Percentiles rank a stretch among this genome's conserved stretches.
Conservation (phyloP, 2,888 invertebrate genomes). For the Exocentrus adspersus region DNA sequence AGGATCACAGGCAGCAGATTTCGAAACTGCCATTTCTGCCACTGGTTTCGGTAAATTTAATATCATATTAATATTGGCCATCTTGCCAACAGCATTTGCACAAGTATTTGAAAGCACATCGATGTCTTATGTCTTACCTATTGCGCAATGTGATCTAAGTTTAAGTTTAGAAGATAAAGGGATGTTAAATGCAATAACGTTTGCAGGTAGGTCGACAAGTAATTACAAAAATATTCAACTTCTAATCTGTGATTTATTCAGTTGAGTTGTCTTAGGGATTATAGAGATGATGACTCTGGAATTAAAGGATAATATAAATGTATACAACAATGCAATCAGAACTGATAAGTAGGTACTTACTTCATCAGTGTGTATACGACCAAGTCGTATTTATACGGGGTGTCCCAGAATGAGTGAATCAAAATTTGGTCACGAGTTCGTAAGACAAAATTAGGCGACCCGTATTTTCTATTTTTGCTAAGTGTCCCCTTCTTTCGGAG, state of each 20-base stretch:
- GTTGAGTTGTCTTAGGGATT: too few species aligned
- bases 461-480: too few species aligned
- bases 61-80: slow-evolving; percentile 66
- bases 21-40: slow-evolving; percentile 75
- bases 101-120: slow-evolving; percentile 76
- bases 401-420: too few species aligned
- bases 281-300: too few species aligned
- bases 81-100: slow-evolving; percentile 73
- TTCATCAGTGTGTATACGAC: too few species aligned
- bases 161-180: slow-evolving; percentile 77
- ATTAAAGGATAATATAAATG: too few species aligned
- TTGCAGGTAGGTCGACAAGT: slow-evolving; percentile 68
- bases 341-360: too few species aligned
- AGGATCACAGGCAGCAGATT: slow-evolving; percentile 53
- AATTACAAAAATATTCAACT: background rate
- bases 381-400: too few species aligned
- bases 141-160: slow-evolving; percentile 78
- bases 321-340: too few species aligned
- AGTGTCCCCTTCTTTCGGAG: too few species aligned
- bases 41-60: slow-evolving; percentile 80
- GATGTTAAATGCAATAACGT: slow-evolving; percentile 74
- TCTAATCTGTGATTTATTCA: background rate
- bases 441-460: too few species aligned
- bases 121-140: slow-evolving; percentile 77
- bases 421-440: too few species aligned